A percentile compares a stretch with the other conserved stretches of the same genome.
These are phyloP conservation scores for Mesocricetus auratus DNA, from an alignment of 2,113 vertebrate species.

Conservation along the genomic window DNA sequence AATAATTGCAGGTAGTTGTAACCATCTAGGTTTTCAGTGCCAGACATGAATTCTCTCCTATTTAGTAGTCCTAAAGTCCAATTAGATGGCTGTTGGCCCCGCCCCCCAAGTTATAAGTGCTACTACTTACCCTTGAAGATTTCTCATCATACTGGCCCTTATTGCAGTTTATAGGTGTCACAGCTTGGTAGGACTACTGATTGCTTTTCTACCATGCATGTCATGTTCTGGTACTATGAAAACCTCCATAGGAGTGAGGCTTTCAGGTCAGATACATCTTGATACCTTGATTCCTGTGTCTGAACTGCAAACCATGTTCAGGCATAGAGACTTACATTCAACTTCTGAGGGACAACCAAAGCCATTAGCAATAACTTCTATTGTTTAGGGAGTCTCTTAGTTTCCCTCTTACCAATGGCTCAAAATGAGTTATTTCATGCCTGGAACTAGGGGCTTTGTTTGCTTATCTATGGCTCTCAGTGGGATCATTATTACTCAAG, in stretches of 20 bases:
- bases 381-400: background rate
- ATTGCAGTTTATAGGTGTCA: background rate
- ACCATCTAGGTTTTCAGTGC: background rate
- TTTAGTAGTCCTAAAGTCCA: background rate
- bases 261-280: background rate
- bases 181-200: background rate
- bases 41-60: background rate
- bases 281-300: background rate
- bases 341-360: background rate
- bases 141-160: background rate
- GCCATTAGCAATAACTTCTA: background rate
- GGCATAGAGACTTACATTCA: background rate
- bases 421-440: background rate
- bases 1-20: background rate
- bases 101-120: background rate
- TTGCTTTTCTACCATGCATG: background rate
- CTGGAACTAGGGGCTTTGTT: background rate
- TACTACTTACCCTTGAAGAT: too few species aligned
- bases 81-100: background rate
- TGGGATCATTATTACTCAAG: background rate
- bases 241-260: background rate
- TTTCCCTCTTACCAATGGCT: background rate
- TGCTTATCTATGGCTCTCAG: background rate
- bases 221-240: background rate
- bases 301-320: background rate